Evolutionary conservation across 2,888 invertebrate species (phyloP).

Genomic region (Drosophila mayaguana): DNA sequence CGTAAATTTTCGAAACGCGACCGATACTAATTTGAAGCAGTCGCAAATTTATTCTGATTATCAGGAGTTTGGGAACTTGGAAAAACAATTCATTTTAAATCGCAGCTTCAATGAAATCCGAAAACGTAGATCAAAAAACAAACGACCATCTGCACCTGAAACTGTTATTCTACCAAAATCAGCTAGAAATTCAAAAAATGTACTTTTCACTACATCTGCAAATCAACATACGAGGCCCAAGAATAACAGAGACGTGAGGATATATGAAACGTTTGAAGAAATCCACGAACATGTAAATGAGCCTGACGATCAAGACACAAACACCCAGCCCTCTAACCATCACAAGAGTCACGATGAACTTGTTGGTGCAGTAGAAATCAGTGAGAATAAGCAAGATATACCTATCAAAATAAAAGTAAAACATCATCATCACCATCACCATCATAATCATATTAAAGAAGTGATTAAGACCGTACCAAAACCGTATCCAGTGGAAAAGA

Average conservation of each 20-base stretch:
- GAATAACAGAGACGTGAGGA: slow-evolving; percentile 58
- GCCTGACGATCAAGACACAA: slow-evolving; percentile 32
- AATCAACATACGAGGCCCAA: slow-evolving; percentile 48
- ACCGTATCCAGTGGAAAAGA: slow-evolving; percentile 86
- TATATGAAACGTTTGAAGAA: slow-evolving; percentile 81
- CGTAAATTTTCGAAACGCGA: slow-evolving; percentile 13
- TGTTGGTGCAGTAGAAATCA: slow-evolving; percentile 27
- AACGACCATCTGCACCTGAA: slow-evolving; percentile 51
- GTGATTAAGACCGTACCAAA: slow-evolving; percentile 86
- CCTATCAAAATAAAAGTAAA: slow-evolving; percentile 83
- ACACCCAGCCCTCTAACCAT: slow-evolving; percentile 61
- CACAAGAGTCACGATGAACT: slow-evolving; percentile 62
- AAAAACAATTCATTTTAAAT: slow-evolving; percentile 4
- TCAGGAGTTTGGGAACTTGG: slow-evolving; percentile 30
- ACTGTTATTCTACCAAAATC: background rate
- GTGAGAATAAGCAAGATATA: slow-evolving; percentile 22
- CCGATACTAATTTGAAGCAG: slow-evolving; percentile 5
- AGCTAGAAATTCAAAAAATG: slow-evolving; percentile 60
- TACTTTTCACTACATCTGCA: slow-evolving; percentile 34
- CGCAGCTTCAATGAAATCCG: slow-evolving; percentile 47
- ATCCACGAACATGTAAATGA: slow-evolving; percentile 82
- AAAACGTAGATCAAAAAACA: slow-evolving; percentile 71
- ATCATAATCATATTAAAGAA: slow-evolving; percentile 88
- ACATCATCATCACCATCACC: slow-evolving; percentile 89
- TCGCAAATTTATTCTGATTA: slow-evolving; percentile 12